Base-by-base conservation (phyloP, 2,797 vertebrate species). In the Lepus oiostolus region DNA sequence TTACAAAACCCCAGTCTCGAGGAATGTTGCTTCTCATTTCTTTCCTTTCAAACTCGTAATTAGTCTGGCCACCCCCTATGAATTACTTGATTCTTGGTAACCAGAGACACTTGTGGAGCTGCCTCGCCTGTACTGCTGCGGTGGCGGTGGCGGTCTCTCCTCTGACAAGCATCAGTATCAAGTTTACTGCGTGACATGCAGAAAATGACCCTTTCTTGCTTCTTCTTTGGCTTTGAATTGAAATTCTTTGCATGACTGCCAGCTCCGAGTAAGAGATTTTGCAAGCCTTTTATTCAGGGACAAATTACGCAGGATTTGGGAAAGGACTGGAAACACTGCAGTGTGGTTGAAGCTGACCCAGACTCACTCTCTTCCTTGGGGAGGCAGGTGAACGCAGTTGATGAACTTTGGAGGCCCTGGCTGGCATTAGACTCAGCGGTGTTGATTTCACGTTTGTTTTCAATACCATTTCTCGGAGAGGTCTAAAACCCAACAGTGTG, bases 391-490 rank as follows among this genome's bases (percentile, higher is more conserved):
- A 93, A 81, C 32, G 62, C 60, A 11, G 22, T 47, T 52, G 54
- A 77, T 96, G 65, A 22, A n/a, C 50, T 76, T 85, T 30, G 68
- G 62, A 80, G 82, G 77, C 62, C 38, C 63, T 2, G 7, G 76
- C 85, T 72, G 63, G 88, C 79, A 68, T 75, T 22, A 47, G 63
- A 32, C 79, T 26, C 19, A 75, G 62, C 3, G 75, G 91, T 79
- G 70, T 72, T 80, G 42, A 88, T 95, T 95, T 95, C 30, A 47
- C 70, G 38, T 79, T 67, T 94, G 88, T 92, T 83, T 85, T 87
- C 85, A 58, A 7, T 71, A 81, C 58, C 6, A 11, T 92, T 62
- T 71, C 77, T 81, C 94, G 76, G 85, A 95, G 92, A 86, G 65
- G 24, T 32, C 35, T 35, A 47, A 84, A 85, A 85, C 94, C 88